Evolutionary conservation across 2,888 invertebrate genomes (phyloP).

Genomic region (Drosophila pseudotakahashii): DNA sequence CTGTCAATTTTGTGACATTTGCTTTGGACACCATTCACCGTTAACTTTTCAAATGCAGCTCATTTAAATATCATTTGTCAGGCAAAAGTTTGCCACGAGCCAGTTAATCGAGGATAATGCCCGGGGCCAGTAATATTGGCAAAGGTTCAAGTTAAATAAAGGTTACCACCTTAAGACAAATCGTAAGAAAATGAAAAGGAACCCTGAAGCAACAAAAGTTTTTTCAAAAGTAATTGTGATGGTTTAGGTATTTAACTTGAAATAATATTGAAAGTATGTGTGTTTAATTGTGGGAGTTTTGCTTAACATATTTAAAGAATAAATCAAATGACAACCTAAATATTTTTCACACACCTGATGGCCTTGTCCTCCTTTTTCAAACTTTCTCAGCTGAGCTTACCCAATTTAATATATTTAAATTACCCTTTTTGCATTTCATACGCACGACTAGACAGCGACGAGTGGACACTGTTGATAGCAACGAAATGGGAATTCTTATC

Average conservation of each 20-base stretch:
- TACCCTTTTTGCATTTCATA: slow-evolving; percentile 31
- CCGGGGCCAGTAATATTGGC: slow-evolving; percentile 5
- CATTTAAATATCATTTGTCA: slow-evolving; percentile 77
- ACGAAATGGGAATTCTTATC: slow-evolving; percentile 31
- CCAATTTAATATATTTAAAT: slow-evolving; percentile 43
- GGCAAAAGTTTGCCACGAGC: slow-evolving; percentile 45
- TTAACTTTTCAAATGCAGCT: slow-evolving; percentile 74
- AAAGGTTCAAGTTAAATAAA: slow-evolving; percentile 4
- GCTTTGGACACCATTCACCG: slow-evolving; percentile 33
- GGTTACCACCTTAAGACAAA: not conserved
- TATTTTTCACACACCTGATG: not conserved
- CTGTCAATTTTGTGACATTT: slow-evolving; percentile 61
- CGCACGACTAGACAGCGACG: slow-evolving; percentile 19
- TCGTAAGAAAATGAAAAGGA: no score
- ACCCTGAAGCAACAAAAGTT: no score
- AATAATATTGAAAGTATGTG: no score
- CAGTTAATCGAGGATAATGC: slow-evolving; percentile 15
- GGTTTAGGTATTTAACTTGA: no score
- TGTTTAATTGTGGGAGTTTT: not conserved
- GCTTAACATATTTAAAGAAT: no score
- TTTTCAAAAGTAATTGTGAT: no score
- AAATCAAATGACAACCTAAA: not conserved
- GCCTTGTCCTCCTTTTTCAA: slow-evolving; percentile 5
- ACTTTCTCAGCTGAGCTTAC: not conserved
- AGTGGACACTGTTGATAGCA: slow-evolving; percentile 11